A percentile compares a stretch with the other conserved stretches of the same genome.
Evolutionary conservation across 2,888 invertebrate genomes (phyloP).

Genomic region (Andrena trimmerana): DNA sequence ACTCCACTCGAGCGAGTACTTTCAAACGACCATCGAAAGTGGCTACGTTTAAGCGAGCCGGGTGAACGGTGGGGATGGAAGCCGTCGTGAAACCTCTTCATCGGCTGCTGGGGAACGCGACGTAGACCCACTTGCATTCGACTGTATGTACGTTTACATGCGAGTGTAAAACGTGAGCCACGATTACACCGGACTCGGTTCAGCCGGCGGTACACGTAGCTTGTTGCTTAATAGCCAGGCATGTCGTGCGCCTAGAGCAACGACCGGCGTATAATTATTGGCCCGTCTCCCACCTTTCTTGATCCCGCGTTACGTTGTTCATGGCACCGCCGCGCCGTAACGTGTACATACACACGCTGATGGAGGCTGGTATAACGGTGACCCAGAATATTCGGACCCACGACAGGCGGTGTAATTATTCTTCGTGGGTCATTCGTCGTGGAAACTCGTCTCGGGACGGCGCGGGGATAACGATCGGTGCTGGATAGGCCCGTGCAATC

Average conservation of each 20-base stretch:
- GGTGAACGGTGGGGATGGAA: background rate
- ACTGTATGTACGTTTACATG: background rate
- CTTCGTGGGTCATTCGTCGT: slow-evolving; percentile 41
- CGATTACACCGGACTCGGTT: slow-evolving; percentile 54
- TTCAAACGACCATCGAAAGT: slow-evolving; percentile 4
- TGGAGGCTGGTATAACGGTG: slow-evolving; percentile 37
- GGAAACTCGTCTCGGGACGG: slow-evolving; percentile 24
- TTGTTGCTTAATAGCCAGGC: slow-evolving; percentile 70
- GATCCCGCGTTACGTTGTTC: slow-evolving; percentile 54
- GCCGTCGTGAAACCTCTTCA: background rate
- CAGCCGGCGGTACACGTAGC: slow-evolving; percentile 51
- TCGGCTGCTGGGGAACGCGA: background rate
- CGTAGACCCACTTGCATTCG: background rate
- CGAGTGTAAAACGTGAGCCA: slow-evolving; percentile 58
- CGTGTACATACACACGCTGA: background rate
- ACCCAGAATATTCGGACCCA: slow-evolving; percentile 60
- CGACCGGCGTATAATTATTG: slow-evolving; percentile 73
- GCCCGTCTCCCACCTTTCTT: slow-evolving; percentile 57
- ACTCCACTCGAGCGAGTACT: background rate
- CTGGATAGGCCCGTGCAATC: slow-evolving; percentile 34
- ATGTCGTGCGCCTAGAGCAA: slow-evolving; percentile 70
- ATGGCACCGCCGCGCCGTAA: slow-evolving; percentile 31
- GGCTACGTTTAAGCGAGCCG: background rate
- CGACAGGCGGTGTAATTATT: slow-evolving; percentile 52
- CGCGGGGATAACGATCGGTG: slow-evolving; percentile 28